These are phyloP conservation scores for Galerucella pusilla DNA, from an alignment of 2,888 invertebrate genomes.

Conservation along the genomic window DNA sequence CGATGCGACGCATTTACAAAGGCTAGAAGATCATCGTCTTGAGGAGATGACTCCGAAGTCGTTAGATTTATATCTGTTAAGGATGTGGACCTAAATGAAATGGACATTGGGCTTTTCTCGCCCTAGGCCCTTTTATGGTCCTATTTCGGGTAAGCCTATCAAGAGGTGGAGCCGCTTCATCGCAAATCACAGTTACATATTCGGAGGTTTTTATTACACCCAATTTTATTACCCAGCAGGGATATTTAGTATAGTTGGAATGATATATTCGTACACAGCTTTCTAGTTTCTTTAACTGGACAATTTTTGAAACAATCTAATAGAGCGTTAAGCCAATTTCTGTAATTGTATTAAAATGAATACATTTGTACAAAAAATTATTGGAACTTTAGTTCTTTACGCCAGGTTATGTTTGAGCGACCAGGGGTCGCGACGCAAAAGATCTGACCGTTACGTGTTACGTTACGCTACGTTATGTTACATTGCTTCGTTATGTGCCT, in stretches of 20 bases:
- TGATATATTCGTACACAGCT: neutral
- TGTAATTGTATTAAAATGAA: too few species aligned
- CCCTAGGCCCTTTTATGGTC: constrained; percentile 44
- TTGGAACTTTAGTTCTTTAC: too few species aligned
- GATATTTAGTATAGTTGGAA: neutral
- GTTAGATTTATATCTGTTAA: constrained; percentile 57
- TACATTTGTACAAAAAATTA: too few species aligned
- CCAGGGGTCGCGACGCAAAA: too few species aligned
- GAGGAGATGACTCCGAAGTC: constrained; percentile 41
- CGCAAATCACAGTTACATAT: neutral
- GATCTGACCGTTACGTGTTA: too few species aligned
- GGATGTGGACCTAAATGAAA: constrained; percentile 52
- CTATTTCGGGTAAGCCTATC: constrained; percentile 40
- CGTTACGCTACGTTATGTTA: too few species aligned
- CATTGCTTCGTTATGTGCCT: too few species aligned
- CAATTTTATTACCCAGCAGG: too few species aligned
- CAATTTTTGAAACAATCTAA: too few species aligned
- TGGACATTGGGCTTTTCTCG: constrained; percentile 52
- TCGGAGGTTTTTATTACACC: neutral
- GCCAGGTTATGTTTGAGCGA: too few species aligned
- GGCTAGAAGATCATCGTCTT: constrained; percentile 38
- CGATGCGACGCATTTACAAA: constrained; percentile 9
- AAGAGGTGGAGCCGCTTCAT: constrained; percentile 16
- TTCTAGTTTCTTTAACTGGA: too few species aligned
- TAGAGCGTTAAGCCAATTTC: too few species aligned